phyloP scores from a whole-genome alignment of 2,888 invertebrate species.

The Dicranocentrus wangi region DNA sequence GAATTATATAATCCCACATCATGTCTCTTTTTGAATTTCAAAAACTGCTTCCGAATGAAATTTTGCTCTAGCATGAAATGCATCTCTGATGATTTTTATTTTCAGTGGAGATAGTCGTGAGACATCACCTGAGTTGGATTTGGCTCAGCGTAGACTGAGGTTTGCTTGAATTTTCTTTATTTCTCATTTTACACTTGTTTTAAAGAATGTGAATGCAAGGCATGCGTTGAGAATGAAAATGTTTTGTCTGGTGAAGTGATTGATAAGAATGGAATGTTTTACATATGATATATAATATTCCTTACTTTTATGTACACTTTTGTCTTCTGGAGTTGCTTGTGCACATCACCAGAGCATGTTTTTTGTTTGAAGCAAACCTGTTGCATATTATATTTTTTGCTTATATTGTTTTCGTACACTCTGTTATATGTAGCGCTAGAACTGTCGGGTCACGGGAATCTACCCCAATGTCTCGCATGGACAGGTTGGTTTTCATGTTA shows the following conservation, averaged over 20 bases:
- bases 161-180: constrained; percentile 65
- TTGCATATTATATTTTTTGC: not conserved
- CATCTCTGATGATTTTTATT: constrained; percentile 46
- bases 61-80: no score
- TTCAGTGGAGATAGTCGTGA: constrained; percentile 73
- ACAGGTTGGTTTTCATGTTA: constrained; percentile 73
- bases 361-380: not conserved
- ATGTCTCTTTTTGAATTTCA: no score
- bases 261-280: no score
- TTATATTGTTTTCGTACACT: constrained; percentile 37
- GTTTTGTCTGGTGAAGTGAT: no score
- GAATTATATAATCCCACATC: no score
- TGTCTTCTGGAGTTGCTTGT: not conserved
- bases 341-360: not conserved
- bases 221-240: no score
- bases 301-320: no score
- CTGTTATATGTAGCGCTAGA: constrained; percentile 61
- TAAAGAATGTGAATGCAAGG: constrained; percentile 5
- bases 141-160: constrained; percentile 73
- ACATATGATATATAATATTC: no score
- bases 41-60: no score
- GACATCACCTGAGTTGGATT: constrained; percentile 72
- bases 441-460: constrained; percentile 67
- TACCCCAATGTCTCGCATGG: constrained; percentile 70
- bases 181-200: constrained; percentile 36